Conservation (phyloP, 2,888 invertebrate genomes). For the Escarpia spicata region DNA sequence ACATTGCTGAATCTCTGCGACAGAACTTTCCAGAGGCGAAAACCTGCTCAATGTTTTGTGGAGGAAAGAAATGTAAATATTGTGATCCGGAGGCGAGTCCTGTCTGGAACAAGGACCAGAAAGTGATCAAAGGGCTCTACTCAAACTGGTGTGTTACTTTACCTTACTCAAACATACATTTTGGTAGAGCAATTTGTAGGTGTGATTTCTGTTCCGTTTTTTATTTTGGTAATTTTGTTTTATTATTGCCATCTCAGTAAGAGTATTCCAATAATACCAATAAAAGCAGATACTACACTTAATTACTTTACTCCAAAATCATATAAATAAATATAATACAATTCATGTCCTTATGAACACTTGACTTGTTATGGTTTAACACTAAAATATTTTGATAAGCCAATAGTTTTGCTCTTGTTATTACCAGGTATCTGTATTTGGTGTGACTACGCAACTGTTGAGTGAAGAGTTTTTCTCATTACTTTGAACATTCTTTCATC, state of each 20-base stretch:
- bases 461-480: no score
- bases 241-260: neutral
- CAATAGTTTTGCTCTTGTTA: neutral
- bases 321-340: neutral
- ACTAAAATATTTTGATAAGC: no score
- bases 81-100: slow-evolving; percentile 74
- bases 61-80: slow-evolving; percentile 84
- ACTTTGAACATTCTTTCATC: neutral
- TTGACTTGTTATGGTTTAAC: no score
- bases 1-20: slow-evolving; percentile 61
- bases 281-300: neutral
- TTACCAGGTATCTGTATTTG: neutral
- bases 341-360: neutral
- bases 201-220: slow-evolving; percentile 6
- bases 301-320: neutral
- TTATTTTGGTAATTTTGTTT: neutral
- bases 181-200: neutral
- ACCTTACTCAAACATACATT: neutral
- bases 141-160: slow-evolving; percentile 79
- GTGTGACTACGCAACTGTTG: no score
- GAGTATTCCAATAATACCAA: neutral
- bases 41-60: slow-evolving; percentile 86
- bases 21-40: slow-evolving; percentile 74
- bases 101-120: slow-evolving; percentile 69
- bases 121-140: slow-evolving; percentile 82